These are phyloP conservation scores for Drosophila mimetica DNA, from an alignment of 2,888 invertebrate genomes.

Conservation along the genomic window DNA sequence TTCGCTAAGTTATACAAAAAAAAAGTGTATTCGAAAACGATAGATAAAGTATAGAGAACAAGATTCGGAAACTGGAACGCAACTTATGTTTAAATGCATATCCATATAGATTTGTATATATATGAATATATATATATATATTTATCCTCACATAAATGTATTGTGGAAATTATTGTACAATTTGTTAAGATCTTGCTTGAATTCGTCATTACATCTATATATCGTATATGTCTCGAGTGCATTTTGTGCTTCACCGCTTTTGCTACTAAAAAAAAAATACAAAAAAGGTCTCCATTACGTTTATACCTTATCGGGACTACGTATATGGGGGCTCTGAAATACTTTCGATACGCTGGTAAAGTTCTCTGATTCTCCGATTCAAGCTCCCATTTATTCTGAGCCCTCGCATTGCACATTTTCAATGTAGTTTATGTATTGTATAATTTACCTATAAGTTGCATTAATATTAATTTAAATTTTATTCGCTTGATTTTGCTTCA, in stretches of 20 bases:
- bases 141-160: conserved; percentile 27
- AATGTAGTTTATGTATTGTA: conserved; percentile 53
- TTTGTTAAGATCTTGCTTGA: conserved; percentile 53
- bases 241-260: conserved; percentile 24
- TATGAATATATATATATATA: conserved; percentile 24
- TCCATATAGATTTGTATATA: conserved; percentile 16
- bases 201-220: conserved; percentile 11
- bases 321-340: conserved; percentile 4
- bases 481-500: conserved; percentile 47
- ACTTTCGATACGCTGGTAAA: conserved; percentile 18
- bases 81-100: conserved; percentile 19
- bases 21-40: conserved; percentile 34
- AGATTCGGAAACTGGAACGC: conserved; percentile 30
- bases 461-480: conserved; percentile 26
- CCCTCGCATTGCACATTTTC: conserved; percentile 11
- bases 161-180: conserved; percentile 68
- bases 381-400: conserved; percentile 13
- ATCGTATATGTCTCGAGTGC: conserved; percentile 21
- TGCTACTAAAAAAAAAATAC: conserved; percentile 14
- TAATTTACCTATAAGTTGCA: conserved; percentile 63
- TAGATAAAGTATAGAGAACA: conserved; percentile 20
- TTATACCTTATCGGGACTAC: background rate
- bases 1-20: conserved; percentile 58
- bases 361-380: conserved; percentile 2
- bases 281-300: background rate